Evolutionary conservation across 2,797 vertebrate species (phyloP).

Genomic region (Varecia variegata): DNA sequence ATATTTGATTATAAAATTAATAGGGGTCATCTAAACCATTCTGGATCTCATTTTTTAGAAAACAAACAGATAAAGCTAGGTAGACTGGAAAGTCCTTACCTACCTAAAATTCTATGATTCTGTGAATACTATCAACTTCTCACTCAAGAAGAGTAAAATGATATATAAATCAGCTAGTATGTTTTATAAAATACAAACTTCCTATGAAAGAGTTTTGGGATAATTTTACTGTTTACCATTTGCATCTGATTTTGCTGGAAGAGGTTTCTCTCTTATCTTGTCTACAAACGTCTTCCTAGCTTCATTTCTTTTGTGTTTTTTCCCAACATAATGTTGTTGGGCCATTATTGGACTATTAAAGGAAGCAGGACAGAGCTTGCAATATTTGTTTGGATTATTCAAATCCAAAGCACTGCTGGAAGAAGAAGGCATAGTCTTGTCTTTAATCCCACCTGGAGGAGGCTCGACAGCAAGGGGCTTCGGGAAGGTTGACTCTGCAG

Average conservation of each 20-base stretch:
- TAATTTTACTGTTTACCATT: constrained; percentile 72
- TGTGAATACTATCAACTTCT: constrained; percentile 24
- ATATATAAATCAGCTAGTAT: not conserved
- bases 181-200: constrained; percentile 44
- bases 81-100: not conserved
- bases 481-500: constrained; percentile 44
- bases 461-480: constrained; percentile 58
- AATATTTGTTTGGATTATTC: constrained; percentile 87
- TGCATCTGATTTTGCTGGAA: constrained; percentile 77
- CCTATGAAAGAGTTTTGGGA: constrained; percentile 6
- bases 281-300: constrained; percentile 84
- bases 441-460: constrained; percentile 55
- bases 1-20: constrained; percentile 10
- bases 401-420: constrained; percentile 76
- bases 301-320: constrained; percentile 90
- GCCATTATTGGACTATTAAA: constrained; percentile 89
- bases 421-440: constrained; percentile 27
- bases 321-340: constrained; percentile 89
- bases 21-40: not conserved
- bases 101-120: constrained; percentile 26
- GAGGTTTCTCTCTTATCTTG: constrained; percentile 80
- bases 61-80: constrained; percentile 25
- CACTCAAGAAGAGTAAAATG: constrained; percentile 1
- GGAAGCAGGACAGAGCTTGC: constrained; percentile 86
- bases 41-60: constrained; percentile 14